A percentile compares a stretch with the other conserved stretches of the same genome.
Evolutionary conservation across 2,113 vertebrate genomes (phyloP).

Genomic region (Fukomys damarensis): DNA sequence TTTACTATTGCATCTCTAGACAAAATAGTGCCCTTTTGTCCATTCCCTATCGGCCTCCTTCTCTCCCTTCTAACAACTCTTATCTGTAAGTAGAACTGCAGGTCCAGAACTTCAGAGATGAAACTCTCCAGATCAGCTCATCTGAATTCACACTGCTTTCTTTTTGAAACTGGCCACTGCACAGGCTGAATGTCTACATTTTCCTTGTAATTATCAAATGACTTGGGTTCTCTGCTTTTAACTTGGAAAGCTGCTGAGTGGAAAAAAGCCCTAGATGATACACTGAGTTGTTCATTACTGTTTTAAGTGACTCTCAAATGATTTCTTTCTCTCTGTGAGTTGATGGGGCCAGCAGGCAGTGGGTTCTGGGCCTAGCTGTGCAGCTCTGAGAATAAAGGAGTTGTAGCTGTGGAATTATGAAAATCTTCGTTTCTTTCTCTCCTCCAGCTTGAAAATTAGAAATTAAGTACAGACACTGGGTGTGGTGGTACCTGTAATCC

Average conservation of each 20-base stretch:
- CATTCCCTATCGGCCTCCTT: constrained; percentile 8
- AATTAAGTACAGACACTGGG: background rate
- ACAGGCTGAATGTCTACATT: background rate
- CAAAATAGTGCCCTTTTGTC: background rate
- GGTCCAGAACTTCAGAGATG: constrained; percentile 9
- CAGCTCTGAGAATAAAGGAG: background rate
- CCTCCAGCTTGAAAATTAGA: constrained; percentile 35
- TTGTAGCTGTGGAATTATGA: background rate
- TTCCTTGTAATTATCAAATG: background rate
- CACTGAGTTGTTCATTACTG: background rate
- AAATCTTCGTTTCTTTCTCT: constrained; percentile 6
- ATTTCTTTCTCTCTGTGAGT: background rate
- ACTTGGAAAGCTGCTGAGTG: background rate
- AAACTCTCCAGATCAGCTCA: background rate
- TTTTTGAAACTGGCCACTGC: background rate
- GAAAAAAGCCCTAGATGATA: background rate
- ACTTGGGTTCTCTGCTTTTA: constrained; percentile 38
- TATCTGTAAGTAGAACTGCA: constrained; percentile 32
- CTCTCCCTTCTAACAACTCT: background rate
- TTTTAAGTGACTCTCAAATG: constrained; percentile 18
- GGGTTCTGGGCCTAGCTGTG: background rate
- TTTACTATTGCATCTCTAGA: background rate
- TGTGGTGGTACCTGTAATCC: background rate
- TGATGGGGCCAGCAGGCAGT: background rate
- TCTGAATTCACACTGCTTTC: background rate